These are phyloP conservation scores for Scaptomyza flava DNA, from an alignment of 2,888 invertebrate species.

Conservation along the genomic window DNA sequence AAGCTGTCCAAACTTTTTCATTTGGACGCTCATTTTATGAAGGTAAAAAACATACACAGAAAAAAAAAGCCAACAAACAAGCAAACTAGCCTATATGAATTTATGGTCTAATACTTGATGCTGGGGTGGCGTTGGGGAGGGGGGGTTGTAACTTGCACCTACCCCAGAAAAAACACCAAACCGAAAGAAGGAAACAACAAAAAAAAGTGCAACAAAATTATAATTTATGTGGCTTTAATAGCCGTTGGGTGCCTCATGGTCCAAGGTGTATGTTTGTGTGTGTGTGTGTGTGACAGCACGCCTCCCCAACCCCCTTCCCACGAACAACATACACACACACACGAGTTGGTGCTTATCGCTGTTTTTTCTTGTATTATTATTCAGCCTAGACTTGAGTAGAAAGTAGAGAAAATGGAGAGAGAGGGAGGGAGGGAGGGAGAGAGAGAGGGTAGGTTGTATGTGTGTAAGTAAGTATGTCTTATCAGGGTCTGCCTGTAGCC, in stretches of 20 bases:
- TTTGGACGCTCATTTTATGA: conserved; percentile 46
- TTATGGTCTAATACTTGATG: conserved; percentile 56
- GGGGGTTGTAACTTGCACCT: conserved; percentile 12
- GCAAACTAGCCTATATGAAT: conserved; percentile 76
- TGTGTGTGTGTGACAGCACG: not conserved
- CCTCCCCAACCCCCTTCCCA: not conserved
- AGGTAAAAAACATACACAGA: conserved; percentile 41
- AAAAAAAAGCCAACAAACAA: conserved; percentile 22
- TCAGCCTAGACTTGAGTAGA: conserved; percentile 9
- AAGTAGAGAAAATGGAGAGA: not conserved
- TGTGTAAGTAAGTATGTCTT: conserved; percentile 51
- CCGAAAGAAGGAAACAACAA: not conserved
- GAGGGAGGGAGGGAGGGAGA: not conserved
- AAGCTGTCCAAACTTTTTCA: conserved; percentile 68
- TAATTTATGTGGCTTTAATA: conserved; percentile 81
- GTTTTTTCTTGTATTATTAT: conserved; percentile 36
- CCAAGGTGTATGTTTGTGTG: conserved; percentile 36
- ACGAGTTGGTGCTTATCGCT: conserved; percentile 53
- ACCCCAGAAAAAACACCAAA: not conserved
- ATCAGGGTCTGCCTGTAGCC: conserved; percentile 74
- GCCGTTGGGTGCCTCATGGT: conserved; percentile 57
- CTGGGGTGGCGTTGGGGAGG: conserved; percentile 29
- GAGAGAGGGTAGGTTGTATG: conserved; percentile 33
- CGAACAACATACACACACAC: not conserved
- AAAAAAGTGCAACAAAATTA: conserved; percentile 75